These are phyloP conservation scores for Lethocerus indicus DNA, from an alignment of 1,140 invertebrate species.

Conservation along the genomic window DNA sequence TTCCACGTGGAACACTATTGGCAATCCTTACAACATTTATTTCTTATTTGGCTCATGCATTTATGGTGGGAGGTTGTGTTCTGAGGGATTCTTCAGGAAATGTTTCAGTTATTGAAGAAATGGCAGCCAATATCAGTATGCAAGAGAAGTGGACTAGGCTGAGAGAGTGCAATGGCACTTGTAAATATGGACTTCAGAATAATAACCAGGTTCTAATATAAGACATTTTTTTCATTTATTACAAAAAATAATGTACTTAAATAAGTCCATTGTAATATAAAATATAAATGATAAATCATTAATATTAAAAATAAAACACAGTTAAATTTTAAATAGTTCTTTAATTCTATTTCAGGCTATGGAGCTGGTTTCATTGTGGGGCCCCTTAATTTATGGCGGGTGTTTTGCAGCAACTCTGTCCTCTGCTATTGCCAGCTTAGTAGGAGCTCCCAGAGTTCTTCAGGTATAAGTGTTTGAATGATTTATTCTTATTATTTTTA, in stretches of 20 bases:
- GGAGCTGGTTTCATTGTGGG: constrained; percentile 74
- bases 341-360: constrained; percentile 53
- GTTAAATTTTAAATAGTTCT: constrained; percentile 43
- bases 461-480: constrained; percentile 22
- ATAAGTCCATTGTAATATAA: too few species aligned
- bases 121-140: neutral
- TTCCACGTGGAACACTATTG: constrained; percentile 38
- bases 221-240: neutral
- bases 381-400: constrained; percentile 87
- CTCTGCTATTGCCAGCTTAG: constrained; percentile 85
- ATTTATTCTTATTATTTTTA: neutral
- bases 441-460: constrained; percentile 87
- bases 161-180: constrained; percentile 19
- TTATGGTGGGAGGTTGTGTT: constrained; percentile 28
- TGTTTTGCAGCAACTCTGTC: constrained; percentile 93
- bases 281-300: too few species aligned
- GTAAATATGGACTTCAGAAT: constrained; percentile 27
- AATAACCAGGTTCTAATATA: constrained; percentile 24
- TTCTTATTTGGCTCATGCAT: constrained; percentile 31
- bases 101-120: constrained; percentile 17
- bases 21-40: constrained; percentile 35
- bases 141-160: constrained; percentile 9
- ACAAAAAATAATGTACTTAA: neutral
- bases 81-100: constrained; percentile 27
- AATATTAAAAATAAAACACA: too few species aligned